phyloP scores from a whole-genome alignment of 1,140 invertebrate genomes.

The Drosophila guanche region DNA sequence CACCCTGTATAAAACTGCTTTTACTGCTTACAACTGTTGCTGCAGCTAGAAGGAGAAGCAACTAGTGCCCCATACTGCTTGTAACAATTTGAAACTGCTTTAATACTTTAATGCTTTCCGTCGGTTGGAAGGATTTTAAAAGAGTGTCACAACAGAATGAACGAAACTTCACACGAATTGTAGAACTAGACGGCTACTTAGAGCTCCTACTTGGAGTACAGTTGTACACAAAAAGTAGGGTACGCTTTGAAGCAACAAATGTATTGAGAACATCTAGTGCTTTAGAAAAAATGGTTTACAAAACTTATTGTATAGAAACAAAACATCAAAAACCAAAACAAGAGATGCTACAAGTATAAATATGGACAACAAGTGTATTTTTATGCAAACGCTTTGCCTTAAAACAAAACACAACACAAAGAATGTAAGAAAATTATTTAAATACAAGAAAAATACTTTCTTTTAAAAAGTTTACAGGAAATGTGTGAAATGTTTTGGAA shows the following conservation, averaged over 20 bases:
- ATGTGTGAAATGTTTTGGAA: constrained; percentile 1
- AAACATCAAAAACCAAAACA: constrained; percentile 34
- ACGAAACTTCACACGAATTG: constrained; percentile 2
- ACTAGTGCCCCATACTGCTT: no score
- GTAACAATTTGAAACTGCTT: no score
- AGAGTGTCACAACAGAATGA: constrained; percentile 25
- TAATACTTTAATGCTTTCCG: constrained; percentile 1
- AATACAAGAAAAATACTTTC: constrained; percentile 53
- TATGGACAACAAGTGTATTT: constrained; percentile 68
- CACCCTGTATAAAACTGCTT: background rate
- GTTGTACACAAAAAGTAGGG: constrained; percentile 13
- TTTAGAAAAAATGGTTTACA: constrained; percentile 63
- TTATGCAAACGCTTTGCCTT: constrained; percentile 83
- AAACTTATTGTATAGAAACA: constrained; percentile 54
- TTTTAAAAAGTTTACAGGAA: constrained; percentile 42
- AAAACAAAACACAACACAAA: constrained; percentile 40
- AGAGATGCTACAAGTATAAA: constrained; percentile 39
- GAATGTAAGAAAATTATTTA: constrained; percentile 44
- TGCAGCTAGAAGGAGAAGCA: no score
- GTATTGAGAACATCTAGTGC: constrained; percentile 40
- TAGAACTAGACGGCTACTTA: constrained; percentile 26
- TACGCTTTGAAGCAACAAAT: background rate
- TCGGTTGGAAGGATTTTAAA: constrained; percentile 15
- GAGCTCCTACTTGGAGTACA: constrained; percentile 22
- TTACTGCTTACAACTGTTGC: no score